phyloP scores from a whole-genome alignment of 2,888 invertebrate genomes.

The Lacanobia oleracea region DNA sequence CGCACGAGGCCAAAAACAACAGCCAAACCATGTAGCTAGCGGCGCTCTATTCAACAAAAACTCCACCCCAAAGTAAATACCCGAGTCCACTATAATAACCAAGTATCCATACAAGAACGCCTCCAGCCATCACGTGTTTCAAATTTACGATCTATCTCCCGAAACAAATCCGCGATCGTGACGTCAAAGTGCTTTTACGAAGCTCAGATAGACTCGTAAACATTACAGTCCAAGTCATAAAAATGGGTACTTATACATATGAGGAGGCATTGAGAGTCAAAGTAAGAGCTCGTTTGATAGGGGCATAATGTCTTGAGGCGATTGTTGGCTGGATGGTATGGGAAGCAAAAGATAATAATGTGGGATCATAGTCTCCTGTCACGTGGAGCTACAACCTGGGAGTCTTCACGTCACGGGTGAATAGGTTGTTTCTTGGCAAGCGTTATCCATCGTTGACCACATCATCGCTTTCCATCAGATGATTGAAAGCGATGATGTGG shows the following conservation, averaged over 20 bases:
- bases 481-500: no score
- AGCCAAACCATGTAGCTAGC: background rate
- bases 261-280: background rate
- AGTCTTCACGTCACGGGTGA: no score
- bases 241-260: slow-evolving; percentile 11
- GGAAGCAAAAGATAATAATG: no score
- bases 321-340: no score
- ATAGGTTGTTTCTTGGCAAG: no score
- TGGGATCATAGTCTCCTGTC: no score
- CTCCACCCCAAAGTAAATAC: background rate
- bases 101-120: slow-evolving; percentile 8
- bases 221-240: slow-evolving; percentile 29
- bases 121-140: slow-evolving; percentile 1
- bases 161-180: slow-evolving; percentile 34
- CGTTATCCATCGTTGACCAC: no score
- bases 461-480: no score
- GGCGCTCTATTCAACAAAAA: background rate
- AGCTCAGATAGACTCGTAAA: slow-evolving; percentile 55
- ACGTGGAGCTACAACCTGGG: no score
- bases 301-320: background rate
- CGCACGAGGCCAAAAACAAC: no score
- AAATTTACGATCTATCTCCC: slow-evolving; percentile 43
- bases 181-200: slow-evolving; percentile 35
- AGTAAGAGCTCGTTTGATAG: background rate
- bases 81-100: background rate